Base-by-base conservation (phyloP, 2,113 vertebrate species). In the Pseudolaguvia tuberculata region DNA sequence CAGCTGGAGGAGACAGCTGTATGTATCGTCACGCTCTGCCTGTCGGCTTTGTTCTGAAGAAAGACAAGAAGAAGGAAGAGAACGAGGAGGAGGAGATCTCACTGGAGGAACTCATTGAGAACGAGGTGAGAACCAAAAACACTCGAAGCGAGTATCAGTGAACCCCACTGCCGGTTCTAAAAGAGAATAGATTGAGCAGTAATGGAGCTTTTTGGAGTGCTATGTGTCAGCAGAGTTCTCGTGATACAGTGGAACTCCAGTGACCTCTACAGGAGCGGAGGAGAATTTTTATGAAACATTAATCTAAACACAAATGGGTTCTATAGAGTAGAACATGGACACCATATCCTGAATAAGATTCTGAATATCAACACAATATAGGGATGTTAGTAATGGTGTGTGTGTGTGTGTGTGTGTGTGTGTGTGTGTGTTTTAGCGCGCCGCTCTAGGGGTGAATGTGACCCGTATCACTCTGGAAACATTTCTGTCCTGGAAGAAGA, bases 21-120 rank as follows among this genome's bases (percentile, higher is more conserved):
- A 98, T 98, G 94, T 99, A 99, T 85, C 93, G 97, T 4, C 97
- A 98, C 45, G 97, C 97, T 2, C 92, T 99, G 11, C 97, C 97
- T 21, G 93, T 94, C 0, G 97, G 97, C 3, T 99, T 99, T 76
- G 93, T 98, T 10, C 87, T 99, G 69, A 99, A 95, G 80, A 99
- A 95, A 56, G 95, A 98, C 83, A 97, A 96, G 77, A 98, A 98
- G 91, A 97, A 98, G 84, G 96, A 99, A 79, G 94, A 97, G 80
- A 93, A 92, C 57, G 89, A 91, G 18, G 96, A 97, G 74, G 94
- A 98, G 51, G 91, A 96, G 86, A 94, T 99, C 80, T 98, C 96
- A 1, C 86, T 99, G 88, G 97, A 99, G 91, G 97, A 99, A 55
- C 92, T 99, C 78, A 95, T 98, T 87, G 97, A 99, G 88, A 95